Conservation (phyloP, 1,140 invertebrate genomes). For the Aphaenogaster floridana region DNA sequence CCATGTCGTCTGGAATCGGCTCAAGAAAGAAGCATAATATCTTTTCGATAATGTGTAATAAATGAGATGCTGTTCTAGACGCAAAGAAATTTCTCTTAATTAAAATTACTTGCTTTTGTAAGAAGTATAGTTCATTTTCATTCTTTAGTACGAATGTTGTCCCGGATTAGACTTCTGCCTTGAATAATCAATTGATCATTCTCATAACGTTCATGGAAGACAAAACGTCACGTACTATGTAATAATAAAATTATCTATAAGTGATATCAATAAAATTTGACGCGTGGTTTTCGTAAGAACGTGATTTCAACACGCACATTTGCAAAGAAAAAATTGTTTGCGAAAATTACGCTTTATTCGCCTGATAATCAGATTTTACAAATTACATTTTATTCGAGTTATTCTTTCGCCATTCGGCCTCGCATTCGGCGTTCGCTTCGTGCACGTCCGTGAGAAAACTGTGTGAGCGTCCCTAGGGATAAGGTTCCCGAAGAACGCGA, state of each 20-base stretch:
- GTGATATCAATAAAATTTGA: background rate
- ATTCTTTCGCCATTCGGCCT: conserved; percentile 39
- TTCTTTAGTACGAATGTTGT: background rate
- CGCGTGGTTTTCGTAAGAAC: background rate
- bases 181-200: background rate
- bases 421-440: conserved; percentile 59
- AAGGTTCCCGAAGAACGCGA: conserved; percentile 52
- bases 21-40: background rate
- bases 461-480: conserved; percentile 81
- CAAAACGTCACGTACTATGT: background rate
- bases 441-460: conserved; percentile 78
- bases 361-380: conserved; percentile 73
- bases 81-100: conserved; percentile 3
- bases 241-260: conserved; percentile 12
- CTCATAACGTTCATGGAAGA: background rate
- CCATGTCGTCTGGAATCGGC: too few species aligned
- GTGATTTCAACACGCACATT: background rate
- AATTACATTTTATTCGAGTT: conserved; percentile 76
- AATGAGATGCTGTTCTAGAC: background rate
- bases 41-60: background rate
- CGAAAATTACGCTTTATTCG: conserved; percentile 64
- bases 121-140: background rate
- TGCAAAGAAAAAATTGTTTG: background rate
- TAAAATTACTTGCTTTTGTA: conserved; percentile 13
- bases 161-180: background rate